Evolutionary conservation across 2,888 invertebrate genomes (phyloP), one percentile per base, ranked within the genome.

Genomic region (Tachina grossa): DNA sequence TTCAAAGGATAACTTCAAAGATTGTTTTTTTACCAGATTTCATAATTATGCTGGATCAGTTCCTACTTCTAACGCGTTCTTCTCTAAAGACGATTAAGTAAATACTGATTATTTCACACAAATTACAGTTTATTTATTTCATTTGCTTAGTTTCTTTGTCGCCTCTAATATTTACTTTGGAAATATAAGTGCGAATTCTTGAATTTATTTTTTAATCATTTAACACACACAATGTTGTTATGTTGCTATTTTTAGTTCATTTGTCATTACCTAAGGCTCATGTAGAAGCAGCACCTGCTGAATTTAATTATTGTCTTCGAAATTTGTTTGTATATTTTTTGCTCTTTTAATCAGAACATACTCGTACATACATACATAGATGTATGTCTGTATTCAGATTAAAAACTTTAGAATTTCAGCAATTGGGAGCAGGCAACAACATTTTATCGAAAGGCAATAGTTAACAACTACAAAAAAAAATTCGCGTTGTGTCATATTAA

Each of bases 21-120:
- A 49, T 8, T 19, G 9, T 49, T 69, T n/a, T 53, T 65, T 71
- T 83, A 87, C 87, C 87, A 85, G 79, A 55, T 72, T 85, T 87
- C 87, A 86, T 87, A 65, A 41, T 57, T 61, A n/a, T 22, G n/a
- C 2, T 69, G 41, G 39, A 55, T 55, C n/a, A 22, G 16, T 75
- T 77, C 22, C 41, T 19, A 74, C 16, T 47, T 53, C 49, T 71
- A 66, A 76, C 9, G 51, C 55, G 77, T 85, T 75, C 16, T 75
- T 82, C 39, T 16, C 69, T 45, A 22, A 45, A 72, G 66, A 83
- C 71, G 76, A 68, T 55, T 49, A 39, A 43, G 51, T 76, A 43
- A 61, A 72, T 72, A 85, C 85, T 85, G 83, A 76, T 43, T 68
- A 31, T 55, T 71, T 76, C 8, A 8, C 13, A 51, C n/a, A 77